A percentile compares a stretch with the other conserved stretches of the same genome.
phyloP scores from a whole-genome alignment of 2,888 invertebrate species.

The Dicyrtoma fusca region DNA sequence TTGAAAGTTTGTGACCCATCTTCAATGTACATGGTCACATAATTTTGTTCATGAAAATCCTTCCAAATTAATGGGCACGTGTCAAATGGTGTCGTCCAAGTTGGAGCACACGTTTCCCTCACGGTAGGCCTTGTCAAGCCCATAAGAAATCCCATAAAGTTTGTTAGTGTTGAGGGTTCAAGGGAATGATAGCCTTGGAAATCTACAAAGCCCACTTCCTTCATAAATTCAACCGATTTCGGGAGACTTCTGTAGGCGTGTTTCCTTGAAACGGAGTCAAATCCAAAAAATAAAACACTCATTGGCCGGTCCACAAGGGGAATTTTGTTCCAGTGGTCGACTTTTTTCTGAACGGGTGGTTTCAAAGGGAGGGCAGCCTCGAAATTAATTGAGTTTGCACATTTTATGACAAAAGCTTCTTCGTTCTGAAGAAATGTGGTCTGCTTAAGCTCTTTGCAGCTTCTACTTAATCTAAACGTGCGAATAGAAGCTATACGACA shows the following conservation, averaged over 20 bases:
- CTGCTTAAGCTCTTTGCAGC: neutral
- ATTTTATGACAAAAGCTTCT: slow-evolving; percentile 21
- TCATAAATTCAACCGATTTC: slow-evolving; percentile 70
- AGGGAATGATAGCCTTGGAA: slow-evolving; percentile 71
- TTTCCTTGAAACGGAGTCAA: slow-evolving; percentile 81
- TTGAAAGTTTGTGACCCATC: slow-evolving; percentile 75
- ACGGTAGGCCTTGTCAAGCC: slow-evolving; percentile 63
- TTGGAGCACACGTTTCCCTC: slow-evolving; percentile 47
- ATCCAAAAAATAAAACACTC: slow-evolving; percentile 67
- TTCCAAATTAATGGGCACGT: slow-evolving; percentile 77
- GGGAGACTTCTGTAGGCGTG: slow-evolving; percentile 77
- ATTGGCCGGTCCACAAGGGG: neutral
- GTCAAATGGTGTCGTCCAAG: slow-evolving; percentile 64
- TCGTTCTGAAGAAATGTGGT: too few species aligned
- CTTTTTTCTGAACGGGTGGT: slow-evolving; percentile 15
- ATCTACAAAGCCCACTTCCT: slow-evolving; percentile 70
- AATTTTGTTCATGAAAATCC: slow-evolving; percentile 70
- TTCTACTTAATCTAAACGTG: neutral
- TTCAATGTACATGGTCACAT: slow-evolving; percentile 78
- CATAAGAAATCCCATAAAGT: slow-evolving; percentile 78
- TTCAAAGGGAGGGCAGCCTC: neutral
- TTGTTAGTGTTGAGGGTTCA: slow-evolving; percentile 71
- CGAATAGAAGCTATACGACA: too few species aligned
- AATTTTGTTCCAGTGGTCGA: slow-evolving; percentile 15
- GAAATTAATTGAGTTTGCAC: slow-evolving; percentile 16